Percentiles rank a stretch among this genome's conserved stretches.
Evolutionary conservation across 2,113 vertebrate species (phyloP).

Genomic region (Neotragus moschatus): DNA sequence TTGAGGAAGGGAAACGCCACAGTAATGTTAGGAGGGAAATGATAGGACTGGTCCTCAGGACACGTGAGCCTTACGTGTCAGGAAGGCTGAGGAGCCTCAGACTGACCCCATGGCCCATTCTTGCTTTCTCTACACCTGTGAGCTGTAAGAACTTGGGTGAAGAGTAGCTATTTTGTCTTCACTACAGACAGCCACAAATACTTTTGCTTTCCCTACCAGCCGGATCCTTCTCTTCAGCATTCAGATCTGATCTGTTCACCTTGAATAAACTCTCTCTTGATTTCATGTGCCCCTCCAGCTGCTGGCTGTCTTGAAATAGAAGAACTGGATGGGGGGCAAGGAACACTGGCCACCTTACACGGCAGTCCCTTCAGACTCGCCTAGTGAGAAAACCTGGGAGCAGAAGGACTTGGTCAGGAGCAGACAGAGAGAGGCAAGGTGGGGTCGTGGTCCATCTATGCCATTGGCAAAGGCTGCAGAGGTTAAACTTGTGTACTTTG

Average conservation of each 20-base stretch:
- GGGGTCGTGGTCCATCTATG: background rate
- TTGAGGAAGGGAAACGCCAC: background rate
- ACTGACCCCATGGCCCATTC: background rate
- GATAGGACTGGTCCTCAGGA: background rate
- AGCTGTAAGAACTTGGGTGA: too few relatives aligned
- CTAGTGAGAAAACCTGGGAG: background rate
- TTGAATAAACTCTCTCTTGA: background rate
- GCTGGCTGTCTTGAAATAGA: background rate
- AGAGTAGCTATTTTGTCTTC: background rate
- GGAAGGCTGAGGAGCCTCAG: background rate
- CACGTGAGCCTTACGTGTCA: background rate
- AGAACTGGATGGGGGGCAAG: background rate
- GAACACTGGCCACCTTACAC: accelerated
- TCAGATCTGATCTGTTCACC: background rate
- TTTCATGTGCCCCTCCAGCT: background rate
- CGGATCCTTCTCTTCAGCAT: background rate
- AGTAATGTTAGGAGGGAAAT: background rate
- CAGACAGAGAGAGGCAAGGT: background rate
- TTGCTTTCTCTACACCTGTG: background rate
- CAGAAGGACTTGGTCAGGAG: background rate
- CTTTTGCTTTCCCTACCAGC: background rate
- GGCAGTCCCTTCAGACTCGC: background rate
- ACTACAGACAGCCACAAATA: background rate
- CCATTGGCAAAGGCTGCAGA: background rate
- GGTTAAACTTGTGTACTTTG: background rate